A percentile compares a stretch with the other conserved stretches of the same genome.
Conservation (phyloP, 2,888 invertebrate genomes). For the Tortrix viridana region DNA sequence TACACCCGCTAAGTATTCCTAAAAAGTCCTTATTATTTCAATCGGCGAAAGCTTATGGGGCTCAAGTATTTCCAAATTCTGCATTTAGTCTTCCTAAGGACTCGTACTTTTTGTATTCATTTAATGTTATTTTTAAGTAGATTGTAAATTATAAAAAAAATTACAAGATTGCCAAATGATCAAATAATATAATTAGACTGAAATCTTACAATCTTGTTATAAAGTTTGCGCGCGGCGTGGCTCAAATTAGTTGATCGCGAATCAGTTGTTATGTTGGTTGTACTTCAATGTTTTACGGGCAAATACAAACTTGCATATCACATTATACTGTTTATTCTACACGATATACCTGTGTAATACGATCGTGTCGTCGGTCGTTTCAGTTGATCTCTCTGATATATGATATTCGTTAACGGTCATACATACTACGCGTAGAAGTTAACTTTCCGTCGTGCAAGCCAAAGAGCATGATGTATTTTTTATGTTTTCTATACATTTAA, state of each 20-base stretch:
- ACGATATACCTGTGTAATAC: slow-evolving; percentile 40
- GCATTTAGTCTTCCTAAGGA: slow-evolving; percentile 75
- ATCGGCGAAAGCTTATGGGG: slow-evolving; percentile 28
- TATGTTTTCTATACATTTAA: slow-evolving; percentile 79
- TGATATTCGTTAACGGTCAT: slow-evolving; percentile 68
- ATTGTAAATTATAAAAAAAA: slow-evolving; percentile 55
- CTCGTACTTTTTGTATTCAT: slow-evolving; percentile 59
- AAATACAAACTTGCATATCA: slow-evolving; percentile 73
- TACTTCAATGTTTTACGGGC: slow-evolving; percentile 50
- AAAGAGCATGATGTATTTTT: slow-evolving; percentile 83
- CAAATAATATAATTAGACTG: slow-evolving; percentile 80
- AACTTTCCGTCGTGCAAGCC: slow-evolving; percentile 81
- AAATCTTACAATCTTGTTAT: slow-evolving; percentile 62
- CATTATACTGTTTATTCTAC: slow-evolving; percentile 53
- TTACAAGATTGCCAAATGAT: slow-evolving; percentile 83
- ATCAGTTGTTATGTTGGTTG: slow-evolving; percentile 46
- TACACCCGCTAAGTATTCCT: slow-evolving; percentile 19
- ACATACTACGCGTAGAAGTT: slow-evolving; percentile 63
- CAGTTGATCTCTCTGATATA: slow-evolving; percentile 77
- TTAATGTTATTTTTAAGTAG: slow-evolving; percentile 66
- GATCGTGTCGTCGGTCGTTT: slow-evolving; percentile 60
- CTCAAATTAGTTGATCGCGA: slow-evolving; percentile 56
- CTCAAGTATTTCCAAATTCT: slow-evolving; percentile 37
- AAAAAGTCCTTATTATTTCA: slow-evolving; percentile 37
- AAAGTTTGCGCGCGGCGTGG: slow-evolving; percentile 54